These are phyloP conservation scores for Hiodon alosoides DNA, from an alignment of 2,113 vertebrate genomes.

Conservation along the genomic window DNA sequence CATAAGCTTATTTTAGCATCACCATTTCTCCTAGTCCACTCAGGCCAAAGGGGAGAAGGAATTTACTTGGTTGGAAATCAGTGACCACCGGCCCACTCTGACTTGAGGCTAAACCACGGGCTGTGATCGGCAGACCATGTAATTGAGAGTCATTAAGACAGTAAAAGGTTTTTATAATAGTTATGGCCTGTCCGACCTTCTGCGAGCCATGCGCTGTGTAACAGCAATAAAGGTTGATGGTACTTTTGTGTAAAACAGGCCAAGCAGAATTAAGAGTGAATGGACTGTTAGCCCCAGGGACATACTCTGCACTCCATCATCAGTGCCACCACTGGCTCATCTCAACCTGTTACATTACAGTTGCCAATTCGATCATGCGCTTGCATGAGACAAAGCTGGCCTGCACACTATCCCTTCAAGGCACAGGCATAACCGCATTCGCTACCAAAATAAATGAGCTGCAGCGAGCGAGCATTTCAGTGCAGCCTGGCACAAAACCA, in stretches of 20 bases:
- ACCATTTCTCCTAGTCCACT: too few relatives aligned
- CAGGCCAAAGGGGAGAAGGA: too few relatives aligned
- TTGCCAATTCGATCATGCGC: constrained; percentile 23
- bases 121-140: constrained; percentile 14
- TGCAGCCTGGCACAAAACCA: constrained; percentile 2
- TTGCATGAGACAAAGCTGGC: constrained; percentile 7
- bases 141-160: constrained; percentile 27
- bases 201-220: constrained; percentile 16
- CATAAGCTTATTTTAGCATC: too few relatives aligned
- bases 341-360: constrained; percentile 26
- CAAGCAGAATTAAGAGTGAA: constrained; percentile 31
- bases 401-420: neutral
- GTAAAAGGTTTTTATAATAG: constrained; percentile 26
- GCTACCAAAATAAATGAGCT: constrained; percentile 9
- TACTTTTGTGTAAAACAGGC: constrained; percentile 30
- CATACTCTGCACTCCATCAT: constrained; percentile 15
- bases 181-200: constrained; percentile 19
- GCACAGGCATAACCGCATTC: constrained; percentile 3
- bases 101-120: constrained; percentile 4
- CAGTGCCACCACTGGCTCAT: constrained; percentile 11
- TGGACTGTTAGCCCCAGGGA: constrained; percentile 26
- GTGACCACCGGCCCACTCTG: neutral
- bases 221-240: constrained; percentile 22
- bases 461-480: neutral
- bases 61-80: too few relatives aligned